Evolutionary conservation across 2,888 invertebrate species (phyloP).

Genomic region (Anoplius nigerrimus): DNA sequence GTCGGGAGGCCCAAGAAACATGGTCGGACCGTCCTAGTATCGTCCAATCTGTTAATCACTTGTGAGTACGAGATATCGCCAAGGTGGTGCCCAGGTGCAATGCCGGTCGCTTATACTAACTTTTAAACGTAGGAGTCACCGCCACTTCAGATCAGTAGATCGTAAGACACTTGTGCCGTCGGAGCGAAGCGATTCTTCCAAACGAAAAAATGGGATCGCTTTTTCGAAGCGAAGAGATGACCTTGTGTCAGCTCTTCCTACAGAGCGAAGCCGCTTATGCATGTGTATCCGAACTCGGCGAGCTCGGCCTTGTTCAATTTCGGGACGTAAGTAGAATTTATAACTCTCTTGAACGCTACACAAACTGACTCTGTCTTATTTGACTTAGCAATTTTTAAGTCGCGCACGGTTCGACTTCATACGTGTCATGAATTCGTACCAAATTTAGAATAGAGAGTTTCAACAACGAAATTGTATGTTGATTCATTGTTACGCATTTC

Average conservation of each 20-base stretch:
- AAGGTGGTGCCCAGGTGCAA: neutral
- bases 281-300: conserved; percentile 98
- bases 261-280: conserved; percentile 99
- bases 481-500: too few species aligned
- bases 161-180: neutral
- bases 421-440: too few species aligned
- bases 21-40: conserved; percentile 13
- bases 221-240: conserved; percentile 99
- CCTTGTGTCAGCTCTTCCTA: conserved; percentile 97
- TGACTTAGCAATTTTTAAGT: neutral
- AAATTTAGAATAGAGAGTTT: too few species aligned
- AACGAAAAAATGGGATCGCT: conserved; percentile 86
- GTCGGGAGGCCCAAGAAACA: conserved; percentile 9
- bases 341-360: too few species aligned
- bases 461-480: too few species aligned
- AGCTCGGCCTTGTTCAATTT: conserved; percentile 97
- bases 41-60: conserved; percentile 6
- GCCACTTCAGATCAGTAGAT: neutral
- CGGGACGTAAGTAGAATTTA: conserved; percentile 85
- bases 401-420: too few species aligned
- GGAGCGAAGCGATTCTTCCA: neutral
- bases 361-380: neutral
- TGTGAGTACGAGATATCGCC: neutral
- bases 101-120: neutral
- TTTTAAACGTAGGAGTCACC: neutral